Evolutionary conservation across 2,888 invertebrate genomes (phyloP), one percentile per base, ranked within the genome.

Genomic region (Eristalis arbustorum): DNA sequence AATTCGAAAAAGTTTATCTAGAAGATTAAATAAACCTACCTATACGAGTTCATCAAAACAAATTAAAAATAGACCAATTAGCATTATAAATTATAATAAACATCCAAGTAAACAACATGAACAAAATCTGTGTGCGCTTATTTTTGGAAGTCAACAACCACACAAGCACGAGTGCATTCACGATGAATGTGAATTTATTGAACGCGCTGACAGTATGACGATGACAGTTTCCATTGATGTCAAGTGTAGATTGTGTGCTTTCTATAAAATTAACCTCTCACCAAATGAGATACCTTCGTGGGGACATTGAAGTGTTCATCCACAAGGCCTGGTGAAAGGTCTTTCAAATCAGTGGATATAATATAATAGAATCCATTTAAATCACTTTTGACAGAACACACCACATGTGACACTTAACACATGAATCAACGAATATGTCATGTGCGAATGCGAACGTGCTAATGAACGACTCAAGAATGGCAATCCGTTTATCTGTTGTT

Each of bases 371-470:
- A 63, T 63, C 37, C 22, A 18, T 59, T 59, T 59, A 67, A 13
- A 49, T 25, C 67, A 49, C 67, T 34, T 66, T 66, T 56, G 42
- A 56, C 62, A 61, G 18, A 37, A 69, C 42, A 75, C 74, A 69
- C 68, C 42, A 75, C 69, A 69, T 75, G 75, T 73, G 73, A 67
- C 67, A 67, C 63, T 57, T 62, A 59, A 66, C 10, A 75, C 22
- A 49, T 22, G 49, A 49, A 49, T 49, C 49, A 49, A 49, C 49
- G 49, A 49, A 49, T 49, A 49, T 49, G 49, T 79, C 74, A 71
- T 75, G 69, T 84, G 75, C 66, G 71, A 79, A 75, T 69, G 79
- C 78, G 79, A 73, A 77, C 77, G 83, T 83, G 77, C 67, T 74
- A 78, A 73, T 77, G 62, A 73, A 73, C 76, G 76, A 73, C 68